A percentile compares a stretch with the other conserved stretches of the same genome.
Conservation (phyloP, 2,797 vertebrate species). For the Bradypus variegatus region DNA sequence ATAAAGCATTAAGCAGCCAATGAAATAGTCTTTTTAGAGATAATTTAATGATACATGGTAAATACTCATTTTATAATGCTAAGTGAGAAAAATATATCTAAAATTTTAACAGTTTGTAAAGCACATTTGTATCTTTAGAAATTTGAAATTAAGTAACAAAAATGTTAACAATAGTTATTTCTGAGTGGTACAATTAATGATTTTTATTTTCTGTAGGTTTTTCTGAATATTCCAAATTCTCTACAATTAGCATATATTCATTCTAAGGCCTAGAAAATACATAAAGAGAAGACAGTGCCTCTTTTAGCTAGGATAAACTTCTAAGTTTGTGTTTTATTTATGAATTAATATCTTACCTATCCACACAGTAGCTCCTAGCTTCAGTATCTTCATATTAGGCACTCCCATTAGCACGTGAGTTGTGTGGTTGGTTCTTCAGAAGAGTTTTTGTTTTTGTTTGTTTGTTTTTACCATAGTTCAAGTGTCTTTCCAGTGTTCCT, state of each 20-base stretch:
- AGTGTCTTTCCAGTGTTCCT: not conserved
- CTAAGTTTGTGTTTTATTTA: not conserved
- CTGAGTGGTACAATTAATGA: not conserved
- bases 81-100: not conserved
- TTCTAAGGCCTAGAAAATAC: not conserved
- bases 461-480: not conserved
- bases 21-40: not conserved
- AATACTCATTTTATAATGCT: not conserved
- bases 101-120: not conserved
- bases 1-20: not conserved
- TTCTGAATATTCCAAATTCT: not conserved
- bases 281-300: not conserved
- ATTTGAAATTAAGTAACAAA: conserved; percentile 8
- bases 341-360: not conserved
- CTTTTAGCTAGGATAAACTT: not conserved
- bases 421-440: not conserved
- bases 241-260: not conserved
- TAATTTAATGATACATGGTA: not conserved
- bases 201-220: not conserved
- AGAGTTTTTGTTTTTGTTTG: not conserved
- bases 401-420: not conserved
- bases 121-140: not conserved
- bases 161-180: conserved; percentile 10
- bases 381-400: not conserved
- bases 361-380: not conserved